Evolutionary conservation across 1,140 invertebrate genomes (phyloP).

Genomic region (Branchinecta lynchi): DNA sequence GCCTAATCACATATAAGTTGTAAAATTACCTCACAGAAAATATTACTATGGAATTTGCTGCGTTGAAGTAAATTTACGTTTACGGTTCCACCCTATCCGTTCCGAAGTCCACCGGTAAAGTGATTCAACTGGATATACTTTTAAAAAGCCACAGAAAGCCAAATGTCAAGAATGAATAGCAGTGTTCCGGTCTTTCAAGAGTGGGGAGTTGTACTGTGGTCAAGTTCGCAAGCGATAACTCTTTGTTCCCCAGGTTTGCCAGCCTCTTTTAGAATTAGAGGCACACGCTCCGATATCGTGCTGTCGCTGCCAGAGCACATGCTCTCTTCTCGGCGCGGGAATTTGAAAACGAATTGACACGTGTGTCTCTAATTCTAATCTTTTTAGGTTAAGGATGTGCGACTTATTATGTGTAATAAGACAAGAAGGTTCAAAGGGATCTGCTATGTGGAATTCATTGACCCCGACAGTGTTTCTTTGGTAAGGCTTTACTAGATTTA

Average conservation of each 20-base stretch:
- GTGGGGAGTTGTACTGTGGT: too few relatives aligned
- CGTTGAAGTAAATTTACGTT: too few relatives aligned
- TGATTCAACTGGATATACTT: too few relatives aligned
- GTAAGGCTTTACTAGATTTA: constrained; percentile 35
- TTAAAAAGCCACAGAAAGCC: too few relatives aligned
- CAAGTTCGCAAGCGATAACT: too few relatives aligned
- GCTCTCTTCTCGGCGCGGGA: not conserved
- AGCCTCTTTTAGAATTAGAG: constrained; percentile 7
- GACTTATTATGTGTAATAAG: constrained; percentile 97
- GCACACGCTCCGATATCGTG: not conserved
- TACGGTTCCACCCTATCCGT: too few relatives aligned
- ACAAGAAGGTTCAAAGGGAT: constrained; percentile 97
- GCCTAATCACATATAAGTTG: too few relatives aligned
- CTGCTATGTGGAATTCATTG: constrained; percentile 97
- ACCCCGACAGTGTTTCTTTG: constrained; percentile 90
- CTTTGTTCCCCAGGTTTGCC: not conserved
- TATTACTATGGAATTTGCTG: too few relatives aligned
- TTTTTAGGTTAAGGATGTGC: constrained; percentile 64
- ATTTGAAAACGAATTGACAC: constrained; percentile 10
- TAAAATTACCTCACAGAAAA: too few relatives aligned
- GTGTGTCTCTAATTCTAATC: constrained; percentile 19
- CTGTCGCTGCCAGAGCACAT: not conserved
- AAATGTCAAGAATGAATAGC: too few relatives aligned
- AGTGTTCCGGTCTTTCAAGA: too few relatives aligned
- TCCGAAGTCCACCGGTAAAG: too few relatives aligned